Evolutionary conservation across 2,113 vertebrate species (phyloP).

Genomic region (Psilopogon haemacephalus): DNA sequence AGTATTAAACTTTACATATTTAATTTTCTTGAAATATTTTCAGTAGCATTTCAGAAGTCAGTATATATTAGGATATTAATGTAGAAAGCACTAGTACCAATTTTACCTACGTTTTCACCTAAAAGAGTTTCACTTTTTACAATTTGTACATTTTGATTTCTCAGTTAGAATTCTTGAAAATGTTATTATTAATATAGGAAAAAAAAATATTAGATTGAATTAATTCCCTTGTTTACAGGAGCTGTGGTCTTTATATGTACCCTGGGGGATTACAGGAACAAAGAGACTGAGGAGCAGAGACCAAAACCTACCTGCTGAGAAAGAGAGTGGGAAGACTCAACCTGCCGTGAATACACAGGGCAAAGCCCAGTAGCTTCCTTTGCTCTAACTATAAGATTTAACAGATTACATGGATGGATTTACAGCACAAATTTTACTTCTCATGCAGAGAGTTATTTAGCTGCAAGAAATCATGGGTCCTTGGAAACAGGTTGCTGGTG

Average conservation of each 20-base stretch:
- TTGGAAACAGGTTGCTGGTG: slow-evolving; percentile 16
- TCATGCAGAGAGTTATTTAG: slow-evolving; percentile 13
- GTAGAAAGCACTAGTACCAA: not conserved
- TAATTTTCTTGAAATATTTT: not conserved
- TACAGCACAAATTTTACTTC: slow-evolving; percentile 2
- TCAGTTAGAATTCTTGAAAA: not conserved
- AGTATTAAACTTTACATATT: not conserved
- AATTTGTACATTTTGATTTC: not conserved
- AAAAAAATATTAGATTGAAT: not conserved
- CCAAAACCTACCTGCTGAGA: not conserved
- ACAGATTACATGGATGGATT: not conserved
- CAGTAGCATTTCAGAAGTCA: not conserved
- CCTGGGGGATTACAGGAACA: not conserved
- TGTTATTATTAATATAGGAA: not conserved
- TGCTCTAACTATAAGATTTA: not conserved
- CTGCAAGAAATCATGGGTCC: not conserved
- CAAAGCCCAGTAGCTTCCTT: not conserved
- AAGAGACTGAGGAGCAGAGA: not conserved
- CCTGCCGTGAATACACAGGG: not conserved
- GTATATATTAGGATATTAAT: not conserved
- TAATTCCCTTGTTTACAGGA: not conserved
- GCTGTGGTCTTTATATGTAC: not conserved
- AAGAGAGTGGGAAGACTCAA: not conserved
- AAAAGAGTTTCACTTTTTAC: not conserved
- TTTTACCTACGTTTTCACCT: not conserved